phyloP scores from a whole-genome alignment of 2,113 vertebrate genomes.

The Orycteropus afer region DNA sequence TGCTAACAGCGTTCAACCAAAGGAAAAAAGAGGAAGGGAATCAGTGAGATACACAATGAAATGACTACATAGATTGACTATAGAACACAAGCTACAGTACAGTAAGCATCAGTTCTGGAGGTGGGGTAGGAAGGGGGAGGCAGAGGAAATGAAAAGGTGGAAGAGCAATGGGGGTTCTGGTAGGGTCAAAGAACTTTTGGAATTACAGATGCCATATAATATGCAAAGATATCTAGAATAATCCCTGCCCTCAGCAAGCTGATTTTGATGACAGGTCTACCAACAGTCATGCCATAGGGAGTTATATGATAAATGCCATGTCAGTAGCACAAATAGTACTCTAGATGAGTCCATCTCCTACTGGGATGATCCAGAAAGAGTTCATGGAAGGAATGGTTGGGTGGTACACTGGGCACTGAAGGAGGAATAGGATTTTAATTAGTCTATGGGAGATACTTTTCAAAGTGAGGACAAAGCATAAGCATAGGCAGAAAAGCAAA shows the following conservation, averaged over 20 bases:
- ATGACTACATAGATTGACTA: neutral
- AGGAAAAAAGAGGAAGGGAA: neutral
- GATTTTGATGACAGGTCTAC: neutral
- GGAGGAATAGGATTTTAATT: neutral
- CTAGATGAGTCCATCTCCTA: neutral
- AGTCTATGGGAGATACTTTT: neutral
- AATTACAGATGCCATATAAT: neutral
- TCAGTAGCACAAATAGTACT: neutral
- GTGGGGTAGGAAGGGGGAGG: neutral
- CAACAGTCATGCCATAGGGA: neutral
- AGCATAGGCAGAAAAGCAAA: constrained; percentile 6
- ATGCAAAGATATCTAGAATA: neutral
- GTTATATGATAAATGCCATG: neutral
- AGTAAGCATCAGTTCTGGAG: neutral
- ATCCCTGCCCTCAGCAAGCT: neutral
- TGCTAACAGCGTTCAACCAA: neutral
- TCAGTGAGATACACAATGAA: neutral
- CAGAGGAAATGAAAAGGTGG: neutral
- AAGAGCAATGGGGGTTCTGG: neutral
- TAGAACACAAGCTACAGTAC: neutral
- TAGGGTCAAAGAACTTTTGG: neutral
- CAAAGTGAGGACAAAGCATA: neutral
- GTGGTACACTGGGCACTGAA: neutral
- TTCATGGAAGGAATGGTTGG: neutral
- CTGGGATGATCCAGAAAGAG: no score